These are phyloP conservation scores for Teleiodes luculella DNA, from an alignment of 2,888 invertebrate species.

Conservation along the genomic window DNA sequence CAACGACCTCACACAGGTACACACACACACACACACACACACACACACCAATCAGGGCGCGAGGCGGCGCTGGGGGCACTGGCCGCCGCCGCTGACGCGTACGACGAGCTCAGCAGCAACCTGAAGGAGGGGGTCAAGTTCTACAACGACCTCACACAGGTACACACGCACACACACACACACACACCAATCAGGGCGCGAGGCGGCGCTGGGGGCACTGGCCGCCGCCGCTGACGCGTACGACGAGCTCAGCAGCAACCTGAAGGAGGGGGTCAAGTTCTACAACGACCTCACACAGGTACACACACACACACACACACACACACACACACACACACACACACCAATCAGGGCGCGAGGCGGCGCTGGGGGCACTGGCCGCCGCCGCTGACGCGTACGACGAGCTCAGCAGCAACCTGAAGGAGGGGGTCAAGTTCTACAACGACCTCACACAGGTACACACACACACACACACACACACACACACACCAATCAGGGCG, in stretches of 20 bases:
- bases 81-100: conserved; percentile 94
- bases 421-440: conserved; percentile 98
- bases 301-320: conserved; percentile 12
- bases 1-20: conserved; percentile 91
- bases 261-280: conserved; percentile 97
- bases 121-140: conserved; percentile 98
- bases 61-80: conserved; percentile 80
- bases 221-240: conserved; percentile 95
- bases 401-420: conserved; percentile 93
- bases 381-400: conserved; percentile 95
- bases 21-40: no score
- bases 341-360: no score
- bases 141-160: conserved; percentile 94
- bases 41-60: no score
- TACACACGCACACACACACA: conserved; percentile 31
- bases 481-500: no score
- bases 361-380: conserved; percentile 90
- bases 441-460: conserved; percentile 91
- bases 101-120: conserved; percentile 93
- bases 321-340: no score
- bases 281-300: conserved; percentile 94
- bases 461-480: no score
- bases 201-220: conserved; percentile 83
- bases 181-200: no score
- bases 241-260: conserved; percentile 92